phyloP scores from a whole-genome alignment of 2,113 vertebrate genomes.

The Sinocyclocheilus rhinocerous region DNA sequence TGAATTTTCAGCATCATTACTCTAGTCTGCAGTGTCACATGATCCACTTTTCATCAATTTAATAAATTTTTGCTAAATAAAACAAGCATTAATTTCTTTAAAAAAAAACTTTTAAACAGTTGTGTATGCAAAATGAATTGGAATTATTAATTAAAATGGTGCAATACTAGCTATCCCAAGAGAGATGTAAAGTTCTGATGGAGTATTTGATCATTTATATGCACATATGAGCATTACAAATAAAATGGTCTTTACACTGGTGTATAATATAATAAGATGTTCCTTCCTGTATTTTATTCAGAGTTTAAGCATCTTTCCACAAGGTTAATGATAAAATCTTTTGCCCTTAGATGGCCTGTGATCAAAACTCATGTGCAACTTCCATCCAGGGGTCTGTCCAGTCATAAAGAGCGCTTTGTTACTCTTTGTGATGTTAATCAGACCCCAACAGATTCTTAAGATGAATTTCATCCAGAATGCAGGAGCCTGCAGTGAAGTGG shows the following conservation, averaged over 20 bases:
- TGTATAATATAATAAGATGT: not conserved
- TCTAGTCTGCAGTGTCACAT: not conserved
- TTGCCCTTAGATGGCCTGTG: not conserved
- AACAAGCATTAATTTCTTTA: not conserved
- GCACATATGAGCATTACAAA: not conserved
- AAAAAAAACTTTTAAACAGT: not conserved
- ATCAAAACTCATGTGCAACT: not conserved
- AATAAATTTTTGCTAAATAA: too few species aligned
- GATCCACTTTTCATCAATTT: not conserved
- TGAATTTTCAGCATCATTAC: not conserved
- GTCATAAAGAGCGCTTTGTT: slow-evolving; percentile 16
- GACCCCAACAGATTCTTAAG: not conserved
- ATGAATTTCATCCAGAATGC: not conserved
- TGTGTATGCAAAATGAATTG: not conserved
- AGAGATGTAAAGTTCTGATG: too few species aligned
- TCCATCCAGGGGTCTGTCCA: not conserved
- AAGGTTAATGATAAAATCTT: not conserved
- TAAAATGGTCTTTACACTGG: not conserved
- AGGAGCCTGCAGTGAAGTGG: not conserved
- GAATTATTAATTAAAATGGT: not conserved
- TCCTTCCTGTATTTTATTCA: not conserved
- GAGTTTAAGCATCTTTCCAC: not conserved
- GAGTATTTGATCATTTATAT: too few species aligned
- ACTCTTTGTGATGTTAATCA: not conserved
- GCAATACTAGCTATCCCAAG: not conserved